A percentile compares a stretch with the other conserved stretches of the same genome.
phyloP scores from a whole-genome alignment of 1,140 invertebrate genomes.

The Drosophila seguyi region DNA sequence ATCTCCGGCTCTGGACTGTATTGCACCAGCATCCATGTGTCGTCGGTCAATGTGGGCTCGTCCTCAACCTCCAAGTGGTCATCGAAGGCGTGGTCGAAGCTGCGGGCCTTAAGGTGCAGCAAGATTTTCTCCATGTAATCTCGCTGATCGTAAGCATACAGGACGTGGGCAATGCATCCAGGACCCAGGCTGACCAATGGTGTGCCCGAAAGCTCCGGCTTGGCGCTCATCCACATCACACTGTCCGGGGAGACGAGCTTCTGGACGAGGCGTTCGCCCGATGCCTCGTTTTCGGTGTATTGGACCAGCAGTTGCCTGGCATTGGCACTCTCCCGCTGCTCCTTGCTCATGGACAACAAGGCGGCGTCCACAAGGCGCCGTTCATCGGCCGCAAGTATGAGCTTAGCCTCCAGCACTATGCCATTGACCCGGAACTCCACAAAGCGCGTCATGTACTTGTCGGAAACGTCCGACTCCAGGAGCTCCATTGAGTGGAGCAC shows the following conservation, averaged over 20 bases:
- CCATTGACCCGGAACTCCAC: constrained; percentile 66
- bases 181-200: constrained; percentile 49
- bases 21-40: constrained; percentile 70
- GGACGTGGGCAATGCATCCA: constrained; percentile 49
- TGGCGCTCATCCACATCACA: constrained; percentile 64
- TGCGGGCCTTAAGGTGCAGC: constrained; percentile 58
- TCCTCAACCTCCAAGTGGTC: constrained; percentile 33
- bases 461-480: constrained; percentile 60
- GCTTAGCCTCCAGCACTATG: constrained; percentile 61
- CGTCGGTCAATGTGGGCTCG: constrained; percentile 36
- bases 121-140: constrained; percentile 71
- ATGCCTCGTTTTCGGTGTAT: constrained; percentile 45
- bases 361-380: constrained; percentile 64
- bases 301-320: constrained; percentile 56
- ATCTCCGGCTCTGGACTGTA: constrained; percentile 68
- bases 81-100: constrained; percentile 65
- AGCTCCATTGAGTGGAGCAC: constrained; percentile 76
- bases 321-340: constrained; percentile 29
- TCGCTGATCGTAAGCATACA: constrained; percentile 58
- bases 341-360: constrained; percentile 49
- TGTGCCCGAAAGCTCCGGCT: constrained; percentile 31
- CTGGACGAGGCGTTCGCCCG: constrained; percentile 55
- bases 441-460: constrained; percentile 71
- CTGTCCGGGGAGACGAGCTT: constrained; percentile 49
- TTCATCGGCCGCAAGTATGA: constrained; percentile 74